Base-by-base conservation (phyloP, 92 coral and sea anemone species). In the Blastomussa wellsi region DNA sequence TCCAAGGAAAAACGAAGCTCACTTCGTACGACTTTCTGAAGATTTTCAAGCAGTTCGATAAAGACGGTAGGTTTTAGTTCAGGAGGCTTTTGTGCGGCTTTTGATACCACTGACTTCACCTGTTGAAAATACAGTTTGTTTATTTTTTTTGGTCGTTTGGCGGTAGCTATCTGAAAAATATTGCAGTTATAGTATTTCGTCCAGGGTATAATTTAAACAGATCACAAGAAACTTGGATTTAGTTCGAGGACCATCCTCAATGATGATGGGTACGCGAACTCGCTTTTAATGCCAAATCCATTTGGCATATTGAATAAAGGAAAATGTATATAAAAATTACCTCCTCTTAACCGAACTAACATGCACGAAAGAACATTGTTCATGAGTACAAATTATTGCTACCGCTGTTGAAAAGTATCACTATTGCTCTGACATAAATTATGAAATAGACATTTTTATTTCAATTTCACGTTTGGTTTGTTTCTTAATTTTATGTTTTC, bases 21-120 rank as follows among this genome's bases (percentile, higher is more conserved):
- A 92, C 92, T 24, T 92, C 97, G 3, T 86, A 67, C 49, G 97
- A 95, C 38, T 95, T 95, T 78, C 88, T 95, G 84, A 90, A 90
- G 83, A 87, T 95, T 37, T 95, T 95, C 76, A 84, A 79, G 75
- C 77, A 82, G 28, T 95, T 94, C 39, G 98, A 95, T 84, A 88
- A 92, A 31, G 98, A 95, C 53, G 95, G 98, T 95, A 86, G 76
- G 97, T 65, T 1, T 36, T 22, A 36, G 7, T 9, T 19, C 2
- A 57, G 3, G 39, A 67, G 22, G 33, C 12, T 19, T 20, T 35
- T 7, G 9, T 52, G 11, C 11, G 51, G 65, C 65, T 57, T 57
- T 57, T 57, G 29, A 57, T 62, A 14, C 24, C 33, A 3, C 3
- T 39, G n/a, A 57, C 28, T 62, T 62, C 68, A 62, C 35, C 32